Percentiles rank a stretch among this genome's conserved stretches.
These are phyloP conservation scores for Nematopogon swammerdamellus DNA, from an alignment of 2,888 invertebrate genomes.

Conservation along the genomic window DNA sequence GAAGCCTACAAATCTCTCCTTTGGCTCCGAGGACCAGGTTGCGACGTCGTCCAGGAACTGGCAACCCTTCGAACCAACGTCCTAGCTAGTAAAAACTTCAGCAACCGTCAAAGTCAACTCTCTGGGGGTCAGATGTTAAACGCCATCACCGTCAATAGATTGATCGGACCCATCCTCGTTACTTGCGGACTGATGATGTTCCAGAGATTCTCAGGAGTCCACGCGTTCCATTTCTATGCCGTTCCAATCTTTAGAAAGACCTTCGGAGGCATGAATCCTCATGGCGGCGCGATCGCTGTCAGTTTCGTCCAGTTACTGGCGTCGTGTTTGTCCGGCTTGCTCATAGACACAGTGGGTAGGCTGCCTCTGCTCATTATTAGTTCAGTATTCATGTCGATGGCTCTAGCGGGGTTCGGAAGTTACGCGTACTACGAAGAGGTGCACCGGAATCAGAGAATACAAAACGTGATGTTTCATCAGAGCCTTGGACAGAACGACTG, in stretches of 20 bases:
- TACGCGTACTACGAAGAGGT: conserved; percentile 79
- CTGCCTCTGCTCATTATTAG: conserved; percentile 80
- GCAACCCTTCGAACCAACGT: conserved; percentile 69
- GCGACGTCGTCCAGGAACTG: conserved; percentile 73
- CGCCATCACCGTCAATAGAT: conserved; percentile 42
- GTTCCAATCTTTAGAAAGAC: conserved; percentile 85
- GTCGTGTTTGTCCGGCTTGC: conserved; percentile 73
- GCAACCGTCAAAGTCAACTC: conserved; percentile 44
- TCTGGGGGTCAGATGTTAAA: conserved; percentile 38
- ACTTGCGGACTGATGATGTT: conserved; percentile 88
- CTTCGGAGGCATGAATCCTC: conserved; percentile 76
- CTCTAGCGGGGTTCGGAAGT: conserved; percentile 81
- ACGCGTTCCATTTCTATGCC: conserved; percentile 82
- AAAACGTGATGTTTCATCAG: conserved; percentile 49
- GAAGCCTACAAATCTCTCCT: conserved; percentile 63
- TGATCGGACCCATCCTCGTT: conserved; percentile 72
- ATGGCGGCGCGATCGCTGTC: conserved; percentile 80
- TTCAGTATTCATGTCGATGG: conserved; percentile 80
- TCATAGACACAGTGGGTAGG: conserved; percentile 85
- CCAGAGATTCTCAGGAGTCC: conserved; percentile 79
- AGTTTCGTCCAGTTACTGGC: conserved; percentile 83
- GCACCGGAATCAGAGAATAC: conserved; percentile 52
- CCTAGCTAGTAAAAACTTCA: conserved; percentile 49
- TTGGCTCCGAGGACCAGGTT: conserved; percentile 79
- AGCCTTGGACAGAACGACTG: conserved; percentile 66